Base-by-base conservation (phyloP, 2,888 invertebrate genomes). In the Vesta saturnalis region DNA sequence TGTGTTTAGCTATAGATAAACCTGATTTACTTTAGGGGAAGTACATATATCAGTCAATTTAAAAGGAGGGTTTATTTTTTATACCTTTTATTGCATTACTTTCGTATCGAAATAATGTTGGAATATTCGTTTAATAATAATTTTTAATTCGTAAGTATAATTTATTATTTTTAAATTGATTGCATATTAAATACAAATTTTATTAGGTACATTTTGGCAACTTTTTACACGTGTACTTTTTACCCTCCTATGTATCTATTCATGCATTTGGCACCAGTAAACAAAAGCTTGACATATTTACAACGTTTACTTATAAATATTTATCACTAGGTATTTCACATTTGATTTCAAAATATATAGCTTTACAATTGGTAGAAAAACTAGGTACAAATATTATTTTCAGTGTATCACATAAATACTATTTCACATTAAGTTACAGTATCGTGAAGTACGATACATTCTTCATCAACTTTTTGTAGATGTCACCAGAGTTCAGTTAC, bases 401-500 rank as follows among this genome's bases (percentile, higher is more conserved):
- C 70, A 71, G 69, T 73, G 63, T 72, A 74, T 73, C 74, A 74
- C 74, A 74, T 71, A 65, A 54, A 65, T 39, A 73, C 70, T 64
- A 69, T 66, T 56, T 56, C 60, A 52, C 62, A 66, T 68, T 68
- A 75, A 65, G 74, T 70, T 59, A 76, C 69, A 23, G 76, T 76
- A 66, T 77, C 76, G 62, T 74, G 73, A 61, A 73, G 74, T 60
- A 69, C 70, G 58, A 77, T 84, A 85, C 87, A 84, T 85, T 88
- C 83, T 47, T 88, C 88, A 77, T 86, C 81, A 67, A 85, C 86
- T 68, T 75, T 86, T 77, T 87, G 85, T 80, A 88, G 82, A 80
- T 88, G 90, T 91, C 91, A 91, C 91, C 91, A 91, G 70, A 91
- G 85, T 77, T 91, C 91, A 55, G 89, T 87, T 59, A 90, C 89